Evolutionary conservation across 2,113 vertebrate genomes (phyloP), one percentile per base, ranked within the genome.

Genomic region (Petromus typicus): DNA sequence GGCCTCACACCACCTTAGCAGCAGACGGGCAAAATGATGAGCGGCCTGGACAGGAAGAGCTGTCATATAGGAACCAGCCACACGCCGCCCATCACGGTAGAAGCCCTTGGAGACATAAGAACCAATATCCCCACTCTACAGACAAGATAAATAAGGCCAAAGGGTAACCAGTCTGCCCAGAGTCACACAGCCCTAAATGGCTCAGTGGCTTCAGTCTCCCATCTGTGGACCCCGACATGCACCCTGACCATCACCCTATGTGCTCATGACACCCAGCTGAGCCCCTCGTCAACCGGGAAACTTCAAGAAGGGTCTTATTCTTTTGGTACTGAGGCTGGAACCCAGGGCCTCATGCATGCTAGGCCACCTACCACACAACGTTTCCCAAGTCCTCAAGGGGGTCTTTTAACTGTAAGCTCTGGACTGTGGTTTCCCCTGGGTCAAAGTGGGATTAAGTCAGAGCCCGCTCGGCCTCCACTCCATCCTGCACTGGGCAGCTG

Each of bases 141-240:
- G 80, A 78, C 34, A 56, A 76, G 59, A 48, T 64, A 56, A 78
- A n/a, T 9, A 67, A 79, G 64, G 56, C 59, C 54, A 16, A 7
- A 9, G 8, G 43, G 43, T 82, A 83, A 75, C 61, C 1, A 1
- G 17, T 30, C 59, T 64, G 30, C 69, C 84, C 43, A 11, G 83
- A 69, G n/a, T 51, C 84, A 32, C 30, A 20, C 0, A 7, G 7
- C 23, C 81, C 22, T 32, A 30, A 40, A 22, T 2, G 17, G 54
- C 59, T 83, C 61, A 40, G 25, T 67, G 20, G 43, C 30, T 18
- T 89, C 73, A 20, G 30, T 43, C 3, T 12, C 25, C 64, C n/a
- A 20, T 18, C 61, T 45, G 11, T 59, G 54, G 54, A 63, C 4
- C 9, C 66, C 1, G 1, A 3, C 10, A 5, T 0, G 2, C 1